Conservation (phyloP, 30 jellyfish, hydroid and myxozoan genomes). For the Sanderia malayensis region DNA sequence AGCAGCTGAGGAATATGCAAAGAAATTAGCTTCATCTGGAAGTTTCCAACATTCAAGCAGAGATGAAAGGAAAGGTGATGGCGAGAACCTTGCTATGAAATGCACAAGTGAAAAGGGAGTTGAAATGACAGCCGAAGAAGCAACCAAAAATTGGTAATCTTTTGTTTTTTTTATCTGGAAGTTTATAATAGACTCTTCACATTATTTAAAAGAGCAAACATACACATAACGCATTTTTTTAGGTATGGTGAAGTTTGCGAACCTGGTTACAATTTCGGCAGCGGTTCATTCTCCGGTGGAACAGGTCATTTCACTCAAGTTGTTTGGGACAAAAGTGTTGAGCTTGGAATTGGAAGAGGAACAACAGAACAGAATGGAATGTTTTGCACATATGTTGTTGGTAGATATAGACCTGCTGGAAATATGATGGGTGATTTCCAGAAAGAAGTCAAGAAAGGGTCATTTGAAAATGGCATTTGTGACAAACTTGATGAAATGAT, state of each 20-base stretch:
- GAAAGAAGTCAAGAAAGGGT: constrained; percentile 67
- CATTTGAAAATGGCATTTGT: constrained; percentile 47
- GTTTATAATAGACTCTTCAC: too few relatives aligned
- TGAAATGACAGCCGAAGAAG: constrained; percentile 35
- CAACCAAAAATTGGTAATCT: constrained; percentile 30
- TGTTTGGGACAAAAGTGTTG: constrained; percentile 62
- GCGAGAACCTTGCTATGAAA: constrained; percentile 37
- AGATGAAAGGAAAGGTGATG: constrained; percentile 14
- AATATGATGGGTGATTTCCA: constrained; percentile 61
- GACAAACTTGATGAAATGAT: constrained; percentile 20
- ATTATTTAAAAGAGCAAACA: too few relatives aligned
- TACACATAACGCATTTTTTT: too few relatives aligned
- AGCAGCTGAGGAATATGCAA: constrained; percentile 77
- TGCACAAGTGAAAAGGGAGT: constrained; percentile 35
- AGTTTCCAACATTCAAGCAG: constrained; percentile 38
- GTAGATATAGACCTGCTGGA: constrained; percentile 83
- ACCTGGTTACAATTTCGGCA: constrained; percentile 75
- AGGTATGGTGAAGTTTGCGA: constrained; percentile 90
- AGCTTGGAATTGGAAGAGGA: constrained; percentile 74
- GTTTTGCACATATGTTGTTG: constrained; percentile 79
- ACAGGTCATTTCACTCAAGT: constrained; percentile 88
- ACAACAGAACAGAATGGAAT: constrained; percentile 52
- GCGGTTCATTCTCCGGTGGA: constrained; percentile 39
- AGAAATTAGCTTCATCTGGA: constrained; percentile 46
- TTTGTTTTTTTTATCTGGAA: not conserved